Evolutionary conservation across 2,888 invertebrate species (phyloP).

Genomic region (Megaustenia siamemsis): DNA sequence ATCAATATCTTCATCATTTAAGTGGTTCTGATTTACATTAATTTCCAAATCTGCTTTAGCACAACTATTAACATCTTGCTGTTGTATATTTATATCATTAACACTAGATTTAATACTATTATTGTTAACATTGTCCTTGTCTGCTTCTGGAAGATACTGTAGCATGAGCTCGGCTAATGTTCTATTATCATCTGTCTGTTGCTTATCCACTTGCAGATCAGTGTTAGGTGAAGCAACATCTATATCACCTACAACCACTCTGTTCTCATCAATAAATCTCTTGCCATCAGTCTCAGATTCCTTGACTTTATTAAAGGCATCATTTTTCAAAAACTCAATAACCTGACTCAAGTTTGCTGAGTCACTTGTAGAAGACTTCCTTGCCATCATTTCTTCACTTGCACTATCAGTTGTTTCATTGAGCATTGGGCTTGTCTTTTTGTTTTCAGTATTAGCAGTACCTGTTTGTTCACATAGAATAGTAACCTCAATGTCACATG

Average conservation of each 20-base stretch:
- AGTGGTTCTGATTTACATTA: constrained; percentile 46
- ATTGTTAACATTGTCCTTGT: background rate
- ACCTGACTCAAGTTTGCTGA: constrained; percentile 38
- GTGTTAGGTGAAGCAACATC: background rate
- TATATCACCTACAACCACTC: background rate
- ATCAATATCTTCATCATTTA: constrained; percentile 7
- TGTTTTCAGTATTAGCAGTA: background rate
- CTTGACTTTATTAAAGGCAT: constrained; percentile 19
- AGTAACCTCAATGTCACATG: constrained; percentile 38
- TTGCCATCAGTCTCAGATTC: background rate
- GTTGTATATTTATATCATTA: background rate
- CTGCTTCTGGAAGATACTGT: constrained; percentile 24
- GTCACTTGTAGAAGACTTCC: constrained; percentile 3
- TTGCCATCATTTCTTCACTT: background rate
- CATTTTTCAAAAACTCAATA: constrained; percentile 45
- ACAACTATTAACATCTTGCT: background rate
- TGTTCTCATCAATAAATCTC: background rate
- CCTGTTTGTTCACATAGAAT: background rate
- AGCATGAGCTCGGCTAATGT: constrained; percentile 20
- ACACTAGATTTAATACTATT: background rate
- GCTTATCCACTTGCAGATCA: background rate
- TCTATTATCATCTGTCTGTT: background rate
- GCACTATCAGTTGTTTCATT: background rate
- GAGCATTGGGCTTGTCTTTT: background rate
- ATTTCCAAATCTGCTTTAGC: background rate